A percentile compares a stretch with the other conserved stretches of the same genome.
Conservation (phyloP, 2,888 invertebrate species). For the Congeria kusceri region DNA sequence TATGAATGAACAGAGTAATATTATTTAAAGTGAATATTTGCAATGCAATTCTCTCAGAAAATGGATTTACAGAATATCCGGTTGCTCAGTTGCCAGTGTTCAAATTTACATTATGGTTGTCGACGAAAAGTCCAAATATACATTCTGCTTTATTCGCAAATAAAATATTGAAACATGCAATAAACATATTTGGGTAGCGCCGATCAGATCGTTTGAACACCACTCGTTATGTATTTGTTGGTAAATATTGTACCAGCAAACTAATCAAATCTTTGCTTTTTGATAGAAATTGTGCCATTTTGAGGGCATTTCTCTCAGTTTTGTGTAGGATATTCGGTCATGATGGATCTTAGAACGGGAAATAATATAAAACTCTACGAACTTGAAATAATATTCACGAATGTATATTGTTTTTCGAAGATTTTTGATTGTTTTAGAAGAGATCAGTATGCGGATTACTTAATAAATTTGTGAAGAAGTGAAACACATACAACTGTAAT, state of each 20-base stretch:
- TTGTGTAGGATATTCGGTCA: too few relatives aligned
- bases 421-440: too few relatives aligned
- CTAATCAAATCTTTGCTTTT: too few relatives aligned
- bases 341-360: too few relatives aligned
- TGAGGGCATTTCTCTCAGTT: too few relatives aligned
- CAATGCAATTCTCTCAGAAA: not conserved
- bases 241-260: constrained; percentile 42
- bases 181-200: constrained; percentile 4
- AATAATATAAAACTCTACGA: too few relatives aligned
- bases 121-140: not conserved
- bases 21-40: not conserved
- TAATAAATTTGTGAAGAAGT: too few relatives aligned
- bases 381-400: too few relatives aligned
- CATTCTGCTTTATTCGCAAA: not conserved
- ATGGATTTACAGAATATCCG: not conserved
- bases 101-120: not conserved
- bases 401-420: too few relatives aligned
- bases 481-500: too few relatives aligned
- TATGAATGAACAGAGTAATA: constrained; percentile 40
- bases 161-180: constrained; percentile 9
- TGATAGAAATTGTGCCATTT: too few relatives aligned
- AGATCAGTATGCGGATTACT: too few relatives aligned
- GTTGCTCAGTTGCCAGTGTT: not conserved
- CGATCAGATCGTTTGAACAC: not conserved
- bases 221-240: constrained; percentile 28